These are phyloP conservation scores for Hydrocynus forskahlii DNA, from an alignment of 2,797 vertebrate genomes.

Conservation along the genomic window DNA sequence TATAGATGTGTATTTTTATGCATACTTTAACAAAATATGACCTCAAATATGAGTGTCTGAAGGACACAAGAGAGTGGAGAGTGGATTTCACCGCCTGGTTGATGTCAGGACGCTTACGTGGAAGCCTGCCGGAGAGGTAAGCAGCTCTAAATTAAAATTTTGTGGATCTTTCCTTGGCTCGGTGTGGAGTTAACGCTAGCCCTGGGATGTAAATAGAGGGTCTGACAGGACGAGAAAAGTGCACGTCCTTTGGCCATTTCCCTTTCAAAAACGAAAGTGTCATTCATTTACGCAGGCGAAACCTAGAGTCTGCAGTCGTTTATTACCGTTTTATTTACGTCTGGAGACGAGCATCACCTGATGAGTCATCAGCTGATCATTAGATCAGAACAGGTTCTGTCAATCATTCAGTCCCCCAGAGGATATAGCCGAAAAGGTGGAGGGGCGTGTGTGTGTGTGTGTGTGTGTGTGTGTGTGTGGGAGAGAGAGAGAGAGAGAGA, in stretches of 20 bases:
- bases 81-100: background rate
- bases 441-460: background rate
- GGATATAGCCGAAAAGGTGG: too few relatives aligned
- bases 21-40: background rate
- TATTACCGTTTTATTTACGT: background rate
- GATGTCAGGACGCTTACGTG: conserved; percentile 23
- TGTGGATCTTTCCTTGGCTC: too few relatives aligned
- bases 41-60: background rate
- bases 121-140: conserved; percentile 22
- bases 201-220: background rate
- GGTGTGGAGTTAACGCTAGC: background rate
- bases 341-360: background rate
- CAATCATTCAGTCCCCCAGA: background rate
- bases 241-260: background rate
- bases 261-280: background rate
- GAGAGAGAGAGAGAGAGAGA: too few relatives aligned
- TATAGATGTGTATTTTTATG: too few relatives aligned
- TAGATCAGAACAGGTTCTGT: background rate
- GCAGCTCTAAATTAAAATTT: background rate
- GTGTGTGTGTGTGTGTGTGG: too few relatives aligned
- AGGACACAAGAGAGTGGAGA: background rate
- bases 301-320: too few relatives aligned
- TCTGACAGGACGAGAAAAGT: too few relatives aligned
- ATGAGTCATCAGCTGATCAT: background rate
- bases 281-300: background rate